Evolutionary conservation across 37 sponge, comb jelly and placozoan species (phyloP).

Genomic region (Amphimedon queenslandica): DNA sequence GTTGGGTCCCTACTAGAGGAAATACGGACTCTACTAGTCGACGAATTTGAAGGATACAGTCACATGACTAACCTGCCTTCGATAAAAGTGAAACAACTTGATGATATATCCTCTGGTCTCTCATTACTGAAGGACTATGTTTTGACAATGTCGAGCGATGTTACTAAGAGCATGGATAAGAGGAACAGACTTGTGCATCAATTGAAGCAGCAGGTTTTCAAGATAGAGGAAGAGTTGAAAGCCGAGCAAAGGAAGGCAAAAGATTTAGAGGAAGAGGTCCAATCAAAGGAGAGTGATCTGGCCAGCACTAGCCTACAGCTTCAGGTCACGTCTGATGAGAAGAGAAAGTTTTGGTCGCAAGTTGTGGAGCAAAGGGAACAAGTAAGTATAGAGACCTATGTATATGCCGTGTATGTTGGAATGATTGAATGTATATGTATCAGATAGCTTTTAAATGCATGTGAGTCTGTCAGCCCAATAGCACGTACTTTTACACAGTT

Average conservation of each 20-base stretch:
- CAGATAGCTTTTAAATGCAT: too few species aligned
- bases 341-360: constrained; percentile 14
- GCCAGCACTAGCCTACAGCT: not conserved
- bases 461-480: not conserved
- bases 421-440: constrained; percentile 5
- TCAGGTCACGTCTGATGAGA: constrained; percentile 11
- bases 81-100: constrained; percentile 27
- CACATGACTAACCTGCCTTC: not conserved
- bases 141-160: constrained; percentile 15
- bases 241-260: constrained; percentile 9
- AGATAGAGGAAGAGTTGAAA: not conserved
- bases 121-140: constrained; percentile 36
- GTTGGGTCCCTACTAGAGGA: constrained; percentile 30
- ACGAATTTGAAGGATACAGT: not conserved
- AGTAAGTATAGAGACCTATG: not conserved
- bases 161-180: not conserved
- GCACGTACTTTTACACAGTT: not conserved
- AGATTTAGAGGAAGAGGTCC: not conserved
- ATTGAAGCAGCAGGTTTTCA: constrained; percentile 30
- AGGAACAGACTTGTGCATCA: not conserved
- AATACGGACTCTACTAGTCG: constrained; percentile 23
- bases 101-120: constrained; percentile 61
- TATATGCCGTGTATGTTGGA: not conserved
- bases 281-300: not conserved
- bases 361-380: not conserved